Percentiles rank a stretch among this genome's conserved stretches.
Conservation (phyloP, 2,888 invertebrate species). For the Eristalis intricaria region DNA sequence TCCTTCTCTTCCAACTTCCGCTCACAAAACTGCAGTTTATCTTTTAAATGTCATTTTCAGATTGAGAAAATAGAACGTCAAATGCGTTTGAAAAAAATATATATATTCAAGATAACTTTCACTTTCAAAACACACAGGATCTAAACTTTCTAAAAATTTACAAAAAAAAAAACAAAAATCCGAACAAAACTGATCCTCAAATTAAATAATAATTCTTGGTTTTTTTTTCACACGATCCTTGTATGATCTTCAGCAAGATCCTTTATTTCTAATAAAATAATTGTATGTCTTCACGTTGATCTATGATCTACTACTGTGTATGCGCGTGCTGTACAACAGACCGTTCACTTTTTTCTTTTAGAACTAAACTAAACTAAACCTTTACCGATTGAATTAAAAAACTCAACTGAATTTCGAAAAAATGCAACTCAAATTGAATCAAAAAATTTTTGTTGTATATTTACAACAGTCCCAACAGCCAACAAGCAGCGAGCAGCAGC, state of each 20-base stretch:
- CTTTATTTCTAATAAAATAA: background rate
- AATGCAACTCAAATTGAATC: slow-evolving; percentile 80
- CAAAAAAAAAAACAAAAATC: background rate
- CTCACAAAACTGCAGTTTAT: slow-evolving; percentile 25
- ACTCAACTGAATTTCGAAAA: slow-evolving; percentile 81
- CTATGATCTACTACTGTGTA: slow-evolving; percentile 6
- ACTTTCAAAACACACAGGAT: slow-evolving; percentile 17
- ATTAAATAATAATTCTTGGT: background rate
- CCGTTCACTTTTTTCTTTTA: slow-evolving; percentile 45
- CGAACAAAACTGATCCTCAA: slow-evolving; percentile 1
- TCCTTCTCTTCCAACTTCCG: slow-evolving; percentile 4
- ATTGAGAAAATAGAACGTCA: background rate
- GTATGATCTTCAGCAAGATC: background rate
- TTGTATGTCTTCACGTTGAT: background rate
- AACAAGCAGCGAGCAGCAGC: background rate
- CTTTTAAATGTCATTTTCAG: slow-evolving; percentile 46
- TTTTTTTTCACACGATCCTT: background rate
- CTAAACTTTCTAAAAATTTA: background rate
- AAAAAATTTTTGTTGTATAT: slow-evolving; percentile 75
- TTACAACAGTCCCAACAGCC: slow-evolving; percentile 50
- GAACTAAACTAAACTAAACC: slow-evolving; percentile 79
- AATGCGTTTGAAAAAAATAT: background rate
- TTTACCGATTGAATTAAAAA: slow-evolving; percentile 81
- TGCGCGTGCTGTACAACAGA: slow-evolving; percentile 22
- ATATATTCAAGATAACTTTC: background rate